Conservation (phyloP, 2,888 invertebrate species). For the Lycia hirtaria region DNA sequence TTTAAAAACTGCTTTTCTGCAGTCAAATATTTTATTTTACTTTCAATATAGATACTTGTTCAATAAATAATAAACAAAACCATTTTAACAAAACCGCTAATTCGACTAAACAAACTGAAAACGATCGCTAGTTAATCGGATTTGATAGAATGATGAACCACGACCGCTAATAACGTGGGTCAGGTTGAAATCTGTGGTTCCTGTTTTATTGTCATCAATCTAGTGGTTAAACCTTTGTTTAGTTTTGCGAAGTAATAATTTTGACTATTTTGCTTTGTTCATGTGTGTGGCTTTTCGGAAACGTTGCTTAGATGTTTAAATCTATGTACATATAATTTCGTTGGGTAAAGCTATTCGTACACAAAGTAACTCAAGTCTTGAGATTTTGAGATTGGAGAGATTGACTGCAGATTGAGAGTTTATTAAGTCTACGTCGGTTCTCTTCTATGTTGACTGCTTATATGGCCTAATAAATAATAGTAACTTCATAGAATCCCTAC, state of each 20-base stretch:
- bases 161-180: slow-evolving; percentile 20
- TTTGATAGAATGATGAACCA: slow-evolving; percentile 24
- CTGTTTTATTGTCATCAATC: slow-evolving; percentile 9
- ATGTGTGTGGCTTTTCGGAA: background rate
- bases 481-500: too few species aligned
- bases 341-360: too few species aligned
- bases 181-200: slow-evolving; percentile 25
- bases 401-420: too few species aligned
- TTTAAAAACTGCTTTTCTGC: too few species aligned
- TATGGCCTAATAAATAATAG: too few species aligned
- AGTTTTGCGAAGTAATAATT: background rate
- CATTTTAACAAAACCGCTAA: slow-evolving; percentile 12
- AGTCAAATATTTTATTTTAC: too few species aligned
- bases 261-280: background rate
- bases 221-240: slow-evolving; percentile 5
- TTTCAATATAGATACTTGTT: background rate
- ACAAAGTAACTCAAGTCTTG: too few species aligned
- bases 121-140: slow-evolving; percentile 17
- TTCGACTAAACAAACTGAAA: slow-evolving; percentile 3
- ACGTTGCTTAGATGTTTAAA: too few species aligned
- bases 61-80: background rate
- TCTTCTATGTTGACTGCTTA: too few species aligned
- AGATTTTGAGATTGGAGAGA: too few species aligned
- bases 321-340: background rate
- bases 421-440: too few species aligned